Conservation (phyloP, 2,888 invertebrate species). For the Beris morrisii region DNA sequence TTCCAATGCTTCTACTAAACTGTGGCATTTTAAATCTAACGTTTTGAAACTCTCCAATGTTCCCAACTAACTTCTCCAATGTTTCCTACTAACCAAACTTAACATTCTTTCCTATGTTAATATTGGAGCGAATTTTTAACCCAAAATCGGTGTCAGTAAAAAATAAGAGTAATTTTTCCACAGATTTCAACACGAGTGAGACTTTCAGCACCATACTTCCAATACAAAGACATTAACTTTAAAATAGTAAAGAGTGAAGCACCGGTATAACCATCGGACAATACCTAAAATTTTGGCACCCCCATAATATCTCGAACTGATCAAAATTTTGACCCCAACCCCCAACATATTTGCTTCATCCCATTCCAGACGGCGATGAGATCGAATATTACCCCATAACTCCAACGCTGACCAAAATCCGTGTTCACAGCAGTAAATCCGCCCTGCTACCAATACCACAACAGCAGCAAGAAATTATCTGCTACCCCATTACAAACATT, state of each 20-base stretch:
- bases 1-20: no score
- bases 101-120: no score
- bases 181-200: no score
- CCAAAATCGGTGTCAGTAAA: no score
- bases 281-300: slow-evolving; percentile 15
- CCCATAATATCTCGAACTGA: neutral
- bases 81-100: no score
- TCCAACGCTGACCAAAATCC: slow-evolving; percentile 77
- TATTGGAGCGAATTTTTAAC: no score
- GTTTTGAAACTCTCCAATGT: no score
- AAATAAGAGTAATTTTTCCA: no score
- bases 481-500: slow-evolving; percentile 62
- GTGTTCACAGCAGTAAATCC: slow-evolving; percentile 66
- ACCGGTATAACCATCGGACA: neutral
- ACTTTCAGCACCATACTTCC: slow-evolving; percentile 1
- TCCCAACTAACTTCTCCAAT: no score
- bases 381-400: slow-evolving; percentile 83
- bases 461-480: slow-evolving; percentile 61
- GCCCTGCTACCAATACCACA: slow-evolving; percentile 53
- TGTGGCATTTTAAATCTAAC: no score
- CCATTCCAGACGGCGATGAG: slow-evolving; percentile 70
- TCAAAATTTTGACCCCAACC: neutral
- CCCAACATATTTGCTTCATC: neutral
- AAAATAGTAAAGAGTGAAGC: neutral
- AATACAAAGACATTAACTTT: neutral